These are phyloP conservation scores for Oostethus manadensis DNA, from an alignment of 2,113 vertebrate genomes.

Conservation along the genomic window DNA sequence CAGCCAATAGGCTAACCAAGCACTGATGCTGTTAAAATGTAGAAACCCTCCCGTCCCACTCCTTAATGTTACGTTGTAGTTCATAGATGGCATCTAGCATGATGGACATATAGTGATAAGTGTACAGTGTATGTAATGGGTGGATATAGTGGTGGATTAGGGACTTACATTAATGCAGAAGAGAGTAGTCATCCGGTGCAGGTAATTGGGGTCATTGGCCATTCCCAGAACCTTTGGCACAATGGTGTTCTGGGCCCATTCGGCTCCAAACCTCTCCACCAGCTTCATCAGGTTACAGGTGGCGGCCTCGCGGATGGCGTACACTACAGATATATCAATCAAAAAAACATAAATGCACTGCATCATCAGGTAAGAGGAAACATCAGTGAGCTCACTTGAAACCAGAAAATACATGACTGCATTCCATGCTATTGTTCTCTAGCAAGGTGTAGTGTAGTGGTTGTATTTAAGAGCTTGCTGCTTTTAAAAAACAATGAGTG, in stretches of 20 bases:
- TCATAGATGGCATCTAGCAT: no score
- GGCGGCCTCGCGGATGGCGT: conserved; percentile 84
- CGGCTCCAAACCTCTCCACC: conserved; percentile 86
- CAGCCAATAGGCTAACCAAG: no score
- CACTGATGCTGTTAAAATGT: no score
- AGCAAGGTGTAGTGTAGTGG: background rate
- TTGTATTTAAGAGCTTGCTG: no score
- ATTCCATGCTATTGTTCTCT: no score
- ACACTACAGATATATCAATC: conserved; percentile 62
- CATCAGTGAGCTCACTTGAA: no score
- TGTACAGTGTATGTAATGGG: no score
- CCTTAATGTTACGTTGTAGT: no score
- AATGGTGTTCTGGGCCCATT: conserved; percentile 88
- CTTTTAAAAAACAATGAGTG: background rate
- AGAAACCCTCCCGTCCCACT: no score
- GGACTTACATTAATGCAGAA: conserved; percentile 88
- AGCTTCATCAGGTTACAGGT: conserved; percentile 86
- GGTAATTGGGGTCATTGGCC: conserved; percentile 87
- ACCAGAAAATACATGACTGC: no score
- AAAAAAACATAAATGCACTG: background rate
- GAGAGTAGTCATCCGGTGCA: conserved; percentile 89
- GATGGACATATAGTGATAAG: no score
- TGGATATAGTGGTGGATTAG: background rate
- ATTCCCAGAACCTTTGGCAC: conserved; percentile 87
- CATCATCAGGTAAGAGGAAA: no score